Conservation (phyloP, 2,797 vertebrate species). For the Poeciliopsis presidionis region DNA sequence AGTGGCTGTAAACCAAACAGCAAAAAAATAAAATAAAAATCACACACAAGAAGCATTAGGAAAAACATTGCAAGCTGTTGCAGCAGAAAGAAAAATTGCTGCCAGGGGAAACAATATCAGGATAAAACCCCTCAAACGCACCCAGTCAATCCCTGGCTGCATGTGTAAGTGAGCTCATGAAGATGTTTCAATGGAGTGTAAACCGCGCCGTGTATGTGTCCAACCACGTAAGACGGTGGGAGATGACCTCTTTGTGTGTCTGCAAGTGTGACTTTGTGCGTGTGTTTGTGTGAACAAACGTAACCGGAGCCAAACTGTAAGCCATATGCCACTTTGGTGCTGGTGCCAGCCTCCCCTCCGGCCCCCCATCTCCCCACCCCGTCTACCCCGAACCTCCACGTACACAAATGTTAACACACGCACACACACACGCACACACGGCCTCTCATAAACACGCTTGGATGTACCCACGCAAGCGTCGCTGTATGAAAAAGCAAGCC, state of each 20-base stretch:
- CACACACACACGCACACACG: constrained; percentile 27
- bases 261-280: constrained; percentile 39
- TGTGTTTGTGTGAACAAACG: constrained; percentile 44
- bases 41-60: neutral
- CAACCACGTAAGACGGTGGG: constrained; percentile 50
- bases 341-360: constrained; percentile 55
- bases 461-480: constrained; percentile 55
- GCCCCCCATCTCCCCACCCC: neutral
- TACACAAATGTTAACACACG: constrained; percentile 27
- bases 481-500: constrained; percentile 72
- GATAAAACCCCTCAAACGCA: constrained; percentile 50
- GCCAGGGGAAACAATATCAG: constrained; percentile 36
- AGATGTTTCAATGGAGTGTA: constrained; percentile 58
- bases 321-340: constrained; percentile 77
- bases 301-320: constrained; percentile 78
- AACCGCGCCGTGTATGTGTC: constrained; percentile 25
- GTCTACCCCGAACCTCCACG: neutral
- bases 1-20: constrained; percentile 10
- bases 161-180: constrained; percentile 61
- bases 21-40: constrained; percentile 34
- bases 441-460: constrained; percentile 39
- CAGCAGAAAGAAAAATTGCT: constrained; percentile 49
- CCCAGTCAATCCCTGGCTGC: constrained; percentile 47
- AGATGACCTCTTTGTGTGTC: constrained; percentile 49
- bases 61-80: constrained; percentile 60